Percentiles rank a stretch among this genome's conserved stretches.
Evolutionary conservation across 2,797 vertebrate genomes (phyloP).

Genomic region (Platyrinchus mystaceus): DNA sequence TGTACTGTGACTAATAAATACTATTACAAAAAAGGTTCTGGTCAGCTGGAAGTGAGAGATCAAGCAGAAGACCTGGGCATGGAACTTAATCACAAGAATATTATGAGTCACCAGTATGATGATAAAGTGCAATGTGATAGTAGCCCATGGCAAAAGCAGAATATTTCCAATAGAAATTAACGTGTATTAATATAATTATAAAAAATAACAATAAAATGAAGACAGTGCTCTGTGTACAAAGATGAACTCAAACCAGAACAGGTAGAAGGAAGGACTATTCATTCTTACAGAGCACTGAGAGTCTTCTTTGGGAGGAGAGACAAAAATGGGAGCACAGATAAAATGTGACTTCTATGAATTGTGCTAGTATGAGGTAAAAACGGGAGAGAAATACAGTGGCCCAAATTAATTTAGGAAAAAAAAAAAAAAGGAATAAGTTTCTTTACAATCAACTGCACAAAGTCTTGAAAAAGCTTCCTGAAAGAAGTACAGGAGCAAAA

Average conservation of each 20-base stretch:
- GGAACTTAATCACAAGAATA: slow-evolving; percentile 40
- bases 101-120: slow-evolving; percentile 13
- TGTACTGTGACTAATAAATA: slow-evolving; percentile 39
- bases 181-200: neutral
- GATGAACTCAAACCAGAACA: neutral
- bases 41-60: slow-evolving; percentile 34
- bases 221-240: neutral
- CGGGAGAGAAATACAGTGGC: neutral
- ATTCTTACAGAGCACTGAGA: neutral
- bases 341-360: neutral
- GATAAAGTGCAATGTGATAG: slow-evolving; percentile 14
- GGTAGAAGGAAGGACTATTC: neutral
- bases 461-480: neutral
- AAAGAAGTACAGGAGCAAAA: neutral
- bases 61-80: slow-evolving; percentile 19
- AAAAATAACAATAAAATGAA: neutral
- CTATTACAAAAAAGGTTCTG: neutral
- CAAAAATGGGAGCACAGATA: neutral
- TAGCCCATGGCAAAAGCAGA: neutral
- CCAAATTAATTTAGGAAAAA: neutral
- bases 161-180: neutral
- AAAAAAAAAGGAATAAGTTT: neutral
- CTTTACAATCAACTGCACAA: neutral
- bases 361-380: neutral
- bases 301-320: neutral